phyloP scores from a whole-genome alignment of 2,113 vertebrate genomes.

The Corythornis vintsioides region DNA sequence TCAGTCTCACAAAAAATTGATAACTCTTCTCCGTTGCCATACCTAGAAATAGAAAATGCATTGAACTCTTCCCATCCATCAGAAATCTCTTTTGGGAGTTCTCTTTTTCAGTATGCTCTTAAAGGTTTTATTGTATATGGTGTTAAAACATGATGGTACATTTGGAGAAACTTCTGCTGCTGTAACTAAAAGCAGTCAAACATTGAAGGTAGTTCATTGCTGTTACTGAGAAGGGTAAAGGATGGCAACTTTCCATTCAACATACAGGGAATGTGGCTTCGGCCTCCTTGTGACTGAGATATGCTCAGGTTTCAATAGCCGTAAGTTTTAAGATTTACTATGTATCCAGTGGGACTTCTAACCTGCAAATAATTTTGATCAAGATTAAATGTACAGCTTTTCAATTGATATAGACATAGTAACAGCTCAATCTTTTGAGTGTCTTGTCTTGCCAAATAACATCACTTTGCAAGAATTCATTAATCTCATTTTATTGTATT shows the following conservation, averaged over 20 bases:
- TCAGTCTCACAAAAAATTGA: neutral
- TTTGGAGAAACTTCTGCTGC: neutral
- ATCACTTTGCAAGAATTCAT: neutral
- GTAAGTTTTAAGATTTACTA: neutral
- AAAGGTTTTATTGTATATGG: conserved; percentile 21
- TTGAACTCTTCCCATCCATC: conserved; percentile 21
- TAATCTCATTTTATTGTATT: neutral
- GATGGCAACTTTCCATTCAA: neutral
- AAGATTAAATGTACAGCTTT: neutral
- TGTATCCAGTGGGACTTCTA: neutral
- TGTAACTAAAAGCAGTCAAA: conserved; percentile 7
- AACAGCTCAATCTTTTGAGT: neutral
- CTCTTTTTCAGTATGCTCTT: conserved; percentile 23
- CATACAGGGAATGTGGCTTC: neutral
- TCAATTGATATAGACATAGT: neutral
- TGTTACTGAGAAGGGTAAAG: neutral
- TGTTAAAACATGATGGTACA: neutral
- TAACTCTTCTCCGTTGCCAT: neutral
- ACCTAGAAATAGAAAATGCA: conserved; percentile 25
- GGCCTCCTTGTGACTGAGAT: neutral
- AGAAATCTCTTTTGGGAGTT: conserved; percentile 25
- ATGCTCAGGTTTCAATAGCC: neutral
- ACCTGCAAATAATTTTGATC: neutral
- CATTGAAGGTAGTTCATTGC: neutral
- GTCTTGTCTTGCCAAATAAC: neutral